Base-by-base conservation (phyloP, 2,888 invertebrate species). In the Lepidocyrtinus sp. region DNA sequence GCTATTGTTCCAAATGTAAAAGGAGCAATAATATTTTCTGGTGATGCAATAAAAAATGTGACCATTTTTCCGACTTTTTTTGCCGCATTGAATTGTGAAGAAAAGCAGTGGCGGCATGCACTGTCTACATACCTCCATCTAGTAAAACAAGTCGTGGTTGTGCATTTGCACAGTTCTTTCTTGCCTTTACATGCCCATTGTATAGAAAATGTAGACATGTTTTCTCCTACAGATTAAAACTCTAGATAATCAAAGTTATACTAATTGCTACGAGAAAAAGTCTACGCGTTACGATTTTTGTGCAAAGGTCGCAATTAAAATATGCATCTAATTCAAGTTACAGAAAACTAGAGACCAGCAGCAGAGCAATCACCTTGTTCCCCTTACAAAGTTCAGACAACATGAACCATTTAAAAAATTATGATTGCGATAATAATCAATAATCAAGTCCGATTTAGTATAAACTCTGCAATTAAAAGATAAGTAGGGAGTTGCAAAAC, bases 191-290 rank as follows among this genome's bases (percentile, higher is more conserved):
- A 68, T 26, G 62, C 5, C 22, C 7, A 25, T 45, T 55, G 68
- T 64, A 75, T 21, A 12, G 5, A 12, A 36, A 36, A 36, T 9
- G 36, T n/a, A n/a, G n/a, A n/a, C 36, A 36, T 36, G 36, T 36
- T 36, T 36, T 36, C 55, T 55, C 5, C 55, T 55, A n/a, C 5
- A 55, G 78, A 71, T 78, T 25, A 26, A 12, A 59, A 22, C 7
- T 22, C 21, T 3, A 46, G 72, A 78, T 78, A 78, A 78, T 72
- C 55, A 72, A 72, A 67, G 78, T 71, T 72, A 62, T 61, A 65
- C 78, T 78, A 78, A 78, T 78, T 78, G 78, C 72, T 71, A 71
- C 65, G 62, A 72, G 63, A 63, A n/a, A 27, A 7, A 50, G 25
- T 24, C 45, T 36, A 12, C 12, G 36, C 12, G 36, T 36, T 36